Evolutionary conservation across 2,113 vertebrate genomes (phyloP), one percentile per base, ranked within the genome.

Genomic region (Neomonachus schauinslandi): DNA sequence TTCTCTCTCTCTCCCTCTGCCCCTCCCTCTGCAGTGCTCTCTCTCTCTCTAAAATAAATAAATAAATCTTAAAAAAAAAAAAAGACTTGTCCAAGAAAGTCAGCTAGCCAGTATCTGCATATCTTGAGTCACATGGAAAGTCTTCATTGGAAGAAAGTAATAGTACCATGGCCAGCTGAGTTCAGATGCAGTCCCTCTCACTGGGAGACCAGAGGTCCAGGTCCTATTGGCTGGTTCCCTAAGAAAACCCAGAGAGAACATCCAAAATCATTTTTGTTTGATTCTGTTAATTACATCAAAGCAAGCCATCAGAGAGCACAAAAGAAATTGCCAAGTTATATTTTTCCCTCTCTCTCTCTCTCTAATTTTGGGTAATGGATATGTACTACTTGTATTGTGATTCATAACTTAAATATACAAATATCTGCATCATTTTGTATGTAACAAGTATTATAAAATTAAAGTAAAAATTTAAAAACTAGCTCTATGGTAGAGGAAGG

Each of bases 211-310:
- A 36, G 19, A 89, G 61, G 22, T 90, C 49, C 21, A 85, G 8
- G 28, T 80, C n/a, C 11, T 57, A 83, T 51, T 77, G 79, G 28
- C n/a, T 83, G 53, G 22, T 72, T 95, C 22, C 77, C 84, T 89
- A 79, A 61, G 31, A 93, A 95, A 93, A 55, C 2, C 24, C 94
- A 87, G 36, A 83, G 12, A 92, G 22, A 84, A 71, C n/a, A 92
- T 51, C 13, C 42, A n/a, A 77, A 26, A 39, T 84, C 18, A 46
- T 55, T 92, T 96, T 89, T 46, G 4, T 87, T 94, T 90, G 22
- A 84, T 71, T 89, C 55, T 87, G 24, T 88, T 92, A 26, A 59
- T 74, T 83, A 61, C 14, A 53, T 86, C 76, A 89, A 83, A 39
- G 28, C 13, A 76, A 57, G 18, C 21, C 28, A 80, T 59, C 4